These are phyloP conservation scores for Fissipunctia ypsillon DNA, from an alignment of 2,888 invertebrate species.

Conservation along the genomic window DNA sequence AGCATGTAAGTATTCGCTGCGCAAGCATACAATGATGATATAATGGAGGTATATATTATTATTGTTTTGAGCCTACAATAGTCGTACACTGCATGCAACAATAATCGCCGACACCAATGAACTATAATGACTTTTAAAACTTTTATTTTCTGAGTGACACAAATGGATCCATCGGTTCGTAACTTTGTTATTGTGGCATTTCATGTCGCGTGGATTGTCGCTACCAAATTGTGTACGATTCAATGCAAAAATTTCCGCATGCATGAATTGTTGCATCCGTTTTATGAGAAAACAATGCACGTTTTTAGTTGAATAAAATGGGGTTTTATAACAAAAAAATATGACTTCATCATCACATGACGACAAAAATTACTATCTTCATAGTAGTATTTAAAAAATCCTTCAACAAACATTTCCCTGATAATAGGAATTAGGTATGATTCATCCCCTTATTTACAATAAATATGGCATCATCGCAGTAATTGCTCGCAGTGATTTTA, in stretches of 20 bases:
- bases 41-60: not conserved
- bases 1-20: slow-evolving; percentile 12
- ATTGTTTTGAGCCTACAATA: slow-evolving; percentile 17
- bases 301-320: not conserved
- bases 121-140: slow-evolving; percentile 16
- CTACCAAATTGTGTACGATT: slow-evolving; percentile 25
- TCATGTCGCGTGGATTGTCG: slow-evolving; percentile 7
- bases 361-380: not conserved
- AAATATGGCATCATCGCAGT: slow-evolving; percentile 1
- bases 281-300: slow-evolving; percentile 10
- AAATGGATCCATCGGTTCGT: slow-evolving; percentile 15
- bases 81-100: slow-evolving; percentile 11
- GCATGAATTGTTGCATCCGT: slow-evolving; percentile 6
- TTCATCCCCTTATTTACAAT: not conserved
- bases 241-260: slow-evolving; percentile 22
- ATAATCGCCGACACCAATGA: slow-evolving; percentile 18
- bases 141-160: slow-evolving; percentile 35
- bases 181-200: slow-evolving; percentile 21
- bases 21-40: slow-evolving; percentile 14
- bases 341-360: not conserved
- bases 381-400: not conserved
- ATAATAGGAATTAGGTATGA: not conserved
- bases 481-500: not conserved
- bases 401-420: not conserved
- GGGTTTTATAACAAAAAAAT: not conserved